phyloP scores from a whole-genome alignment of 2,113 vertebrate genomes.

The Heloderma charlesbogerti region DNA sequence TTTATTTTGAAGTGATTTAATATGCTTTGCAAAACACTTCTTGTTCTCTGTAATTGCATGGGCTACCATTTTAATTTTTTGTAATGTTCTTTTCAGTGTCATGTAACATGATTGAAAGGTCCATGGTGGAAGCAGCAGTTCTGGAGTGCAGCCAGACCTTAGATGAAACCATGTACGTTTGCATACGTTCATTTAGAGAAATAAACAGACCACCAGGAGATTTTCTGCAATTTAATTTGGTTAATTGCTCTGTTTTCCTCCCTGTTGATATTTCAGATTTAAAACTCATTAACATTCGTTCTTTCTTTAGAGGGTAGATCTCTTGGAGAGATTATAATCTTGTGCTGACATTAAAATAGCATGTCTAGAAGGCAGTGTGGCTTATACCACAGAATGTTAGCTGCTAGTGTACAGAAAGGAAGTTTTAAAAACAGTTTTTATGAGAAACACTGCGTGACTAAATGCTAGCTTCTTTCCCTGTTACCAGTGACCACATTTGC shows the following conservation, averaged over 20 bases:
- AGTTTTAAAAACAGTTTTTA: not conserved
- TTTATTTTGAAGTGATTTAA: not conserved
- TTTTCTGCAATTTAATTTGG: slow-evolving; percentile 15
- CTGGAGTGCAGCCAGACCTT: slow-evolving; percentile 92
- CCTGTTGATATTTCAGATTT: slow-evolving; percentile 14
- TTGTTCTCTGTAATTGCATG: not conserved
- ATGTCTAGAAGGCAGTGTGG: not conserved
- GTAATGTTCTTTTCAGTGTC: slow-evolving; percentile 83
- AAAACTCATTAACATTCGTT: slow-evolving; percentile 26
- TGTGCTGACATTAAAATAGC: not conserved
- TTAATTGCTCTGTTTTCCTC: slow-evolving; percentile 44
- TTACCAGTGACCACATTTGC: not conserved
- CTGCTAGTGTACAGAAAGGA: not conserved
- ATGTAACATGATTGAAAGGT: slow-evolving; percentile 90
- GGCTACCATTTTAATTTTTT: slow-evolving; percentile 31
- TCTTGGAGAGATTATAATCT: slow-evolving; percentile 11
- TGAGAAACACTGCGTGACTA: not conserved
- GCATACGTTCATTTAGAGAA: not conserved
- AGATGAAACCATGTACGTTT: slow-evolving; percentile 89
- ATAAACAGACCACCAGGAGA: not conserved
- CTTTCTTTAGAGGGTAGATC: not conserved
- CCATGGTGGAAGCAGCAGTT: slow-evolving; percentile 87
- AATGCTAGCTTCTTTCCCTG: not conserved
- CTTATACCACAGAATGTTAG: not conserved
- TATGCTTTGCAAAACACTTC: not conserved